A percentile compares a stretch with the other conserved stretches of the same genome.
phyloP scores from a whole-genome alignment of 2,113 vertebrate species.

The Condylura cristata region DNA sequence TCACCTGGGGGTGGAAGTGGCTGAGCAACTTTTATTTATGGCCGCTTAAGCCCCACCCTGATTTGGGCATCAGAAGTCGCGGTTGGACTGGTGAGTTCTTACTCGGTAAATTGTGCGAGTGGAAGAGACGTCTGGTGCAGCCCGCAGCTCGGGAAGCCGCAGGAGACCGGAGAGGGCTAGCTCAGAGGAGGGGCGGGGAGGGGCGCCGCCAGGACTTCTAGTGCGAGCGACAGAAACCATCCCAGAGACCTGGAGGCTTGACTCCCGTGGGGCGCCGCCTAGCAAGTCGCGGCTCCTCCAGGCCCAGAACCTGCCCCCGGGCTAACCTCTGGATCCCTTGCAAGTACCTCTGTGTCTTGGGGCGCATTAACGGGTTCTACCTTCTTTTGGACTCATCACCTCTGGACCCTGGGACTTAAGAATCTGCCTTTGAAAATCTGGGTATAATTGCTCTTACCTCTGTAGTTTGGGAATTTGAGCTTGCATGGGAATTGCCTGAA shows the following conservation, averaged over 20 bases:
- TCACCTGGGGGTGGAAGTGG: background rate
- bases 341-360: background rate
- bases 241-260: fast-evolving
- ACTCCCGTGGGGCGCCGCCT: fast-evolving
- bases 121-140: fast-evolving
- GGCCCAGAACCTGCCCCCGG: background rate
- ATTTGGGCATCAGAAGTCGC: background rate
- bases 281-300: fast-evolving
- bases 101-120: background rate
- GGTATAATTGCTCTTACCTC: background rate
- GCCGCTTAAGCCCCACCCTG: background rate
- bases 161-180: background rate
- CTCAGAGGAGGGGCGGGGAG: background rate
- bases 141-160: fast-evolving
- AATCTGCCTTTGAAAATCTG: background rate
- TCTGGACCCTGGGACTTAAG: background rate
- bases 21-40: background rate
- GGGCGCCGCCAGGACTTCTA: fast-evolving
- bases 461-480: background rate
- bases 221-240: fast-evolving
- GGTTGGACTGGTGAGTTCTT: fast-evolving
- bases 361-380: background rate
- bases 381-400: background rate
- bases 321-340: fast-evolving
- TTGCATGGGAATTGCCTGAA: background rate